Percentiles rank a stretch among this genome's conserved stretches.
phyloP scores from a whole-genome alignment of 1,140 invertebrate species.

The Psix sp. region DNA sequence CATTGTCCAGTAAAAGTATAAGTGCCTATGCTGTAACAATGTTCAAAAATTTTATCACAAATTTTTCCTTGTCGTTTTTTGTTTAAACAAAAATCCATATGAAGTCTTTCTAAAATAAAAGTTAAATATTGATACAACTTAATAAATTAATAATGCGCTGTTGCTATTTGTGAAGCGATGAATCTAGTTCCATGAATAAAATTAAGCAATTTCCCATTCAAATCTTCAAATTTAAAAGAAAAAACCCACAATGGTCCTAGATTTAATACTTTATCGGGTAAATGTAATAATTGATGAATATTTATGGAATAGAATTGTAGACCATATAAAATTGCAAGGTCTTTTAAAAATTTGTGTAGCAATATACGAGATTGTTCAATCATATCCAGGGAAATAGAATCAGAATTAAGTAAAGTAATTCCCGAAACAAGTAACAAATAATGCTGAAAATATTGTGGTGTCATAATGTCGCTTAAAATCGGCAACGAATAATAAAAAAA shows the following conservation, averaged over 20 bases:
- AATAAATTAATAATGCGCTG: constrained; percentile 23
- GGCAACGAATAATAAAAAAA: constrained; percentile 30
- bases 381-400: background rate
- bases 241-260: constrained; percentile 48
- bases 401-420: constrained; percentile 9
- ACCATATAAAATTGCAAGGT: constrained; percentile 49
- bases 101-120: constrained; percentile 22
- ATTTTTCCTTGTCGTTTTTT: constrained; percentile 53
- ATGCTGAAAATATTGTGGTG: constrained; percentile 15
- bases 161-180: constrained; percentile 50
- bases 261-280: constrained; percentile 41
- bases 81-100: constrained; percentile 28
- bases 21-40: constrained; percentile 44
- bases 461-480: constrained; percentile 21
- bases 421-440: constrained; percentile 23
- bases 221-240: constrained; percentile 49
- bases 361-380: constrained; percentile 2
- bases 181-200: constrained; percentile 47
- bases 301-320: constrained; percentile 53
- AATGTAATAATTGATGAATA: constrained; percentile 51
- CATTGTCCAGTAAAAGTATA: constrained; percentile 3
- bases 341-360: constrained; percentile 38
- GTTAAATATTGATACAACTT: constrained; percentile 27
- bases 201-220: constrained; percentile 50
- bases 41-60: constrained; percentile 11